Base-by-base conservation (phyloP, 1,140 invertebrate genomes). In the Catajapyx aquilonaris region DNA sequence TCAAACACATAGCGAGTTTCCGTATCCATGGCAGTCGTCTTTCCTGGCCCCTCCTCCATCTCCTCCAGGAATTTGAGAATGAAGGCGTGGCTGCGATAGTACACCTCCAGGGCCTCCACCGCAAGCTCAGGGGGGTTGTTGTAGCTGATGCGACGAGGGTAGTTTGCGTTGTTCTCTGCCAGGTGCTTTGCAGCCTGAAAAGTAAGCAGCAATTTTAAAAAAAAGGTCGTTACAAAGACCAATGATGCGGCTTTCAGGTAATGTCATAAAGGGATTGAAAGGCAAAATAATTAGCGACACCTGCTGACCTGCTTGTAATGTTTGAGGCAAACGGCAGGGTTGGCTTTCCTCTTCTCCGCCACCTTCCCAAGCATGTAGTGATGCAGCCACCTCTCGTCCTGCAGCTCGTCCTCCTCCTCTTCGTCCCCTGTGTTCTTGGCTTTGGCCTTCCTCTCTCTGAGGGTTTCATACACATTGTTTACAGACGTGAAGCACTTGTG, bases 321-420 rank as follows among this genome's bases (percentile, higher is more conserved):
- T 42, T 74, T 62, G 13, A 91, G 56, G 56, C 76, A 86, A 20
- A 73, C 54, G n/a, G 64, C 60, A 0, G 79, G 72, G 42, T 74
- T 62, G 43, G 74, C 68, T 39, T 73, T 70, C 40, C 68, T 67
- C 51, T 90, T 91, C 52, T 90, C 83, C 0, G 73, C 65, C 32
- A 90, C 76, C 68, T 95, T 94, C 1, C 81, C 87, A 16, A 91
- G 60, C 77, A 93, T 88, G 49, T 91, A 93, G 50, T 85, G 78
- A 49, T 81, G 73, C 10, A 90, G 59, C 88, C 88, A 95, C 32
- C 71, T 58, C 50, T 87, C 83, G 48, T 85, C 79, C 21, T 71
- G 64, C 35, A 68, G 63, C 11, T 62, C 61, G 39, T 62, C 64
- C 25, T 68, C 65, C n/a, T 58, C 54, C 33, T 59, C 56, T 37